phyloP scores from a whole-genome alignment of 2,113 vertebrate species.

The Actinemys pallida region DNA sequence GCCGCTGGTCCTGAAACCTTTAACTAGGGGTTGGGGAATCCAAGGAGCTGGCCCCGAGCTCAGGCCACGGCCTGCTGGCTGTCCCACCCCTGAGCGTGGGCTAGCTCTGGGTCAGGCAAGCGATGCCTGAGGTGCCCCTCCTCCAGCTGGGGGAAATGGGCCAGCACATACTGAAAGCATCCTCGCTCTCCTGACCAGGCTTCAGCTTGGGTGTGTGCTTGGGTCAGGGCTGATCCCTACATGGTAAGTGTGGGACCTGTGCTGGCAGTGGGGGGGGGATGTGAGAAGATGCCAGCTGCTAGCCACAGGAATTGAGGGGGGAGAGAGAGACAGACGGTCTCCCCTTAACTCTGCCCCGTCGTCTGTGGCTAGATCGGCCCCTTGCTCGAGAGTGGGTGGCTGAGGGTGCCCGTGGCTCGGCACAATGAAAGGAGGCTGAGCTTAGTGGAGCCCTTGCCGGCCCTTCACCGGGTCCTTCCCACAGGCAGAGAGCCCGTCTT shows the following conservation, averaged over 20 bases:
- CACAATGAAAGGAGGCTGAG: conserved; percentile 18
- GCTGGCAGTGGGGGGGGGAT: too few species aligned
- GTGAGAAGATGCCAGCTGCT: neutral
- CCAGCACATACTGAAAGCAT: too few species aligned
- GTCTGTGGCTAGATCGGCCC: conserved; percentile 17
- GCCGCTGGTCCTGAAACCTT: neutral
- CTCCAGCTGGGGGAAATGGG: neutral
- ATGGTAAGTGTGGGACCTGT: too few species aligned
- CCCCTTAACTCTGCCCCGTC: conserved; percentile 33
- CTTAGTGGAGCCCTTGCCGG: too few species aligned
- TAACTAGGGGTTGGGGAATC: neutral
- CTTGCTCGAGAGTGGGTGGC: neutral
- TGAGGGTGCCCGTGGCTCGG: too few species aligned
- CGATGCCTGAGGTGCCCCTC: neutral
- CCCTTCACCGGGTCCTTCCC: too few species aligned
- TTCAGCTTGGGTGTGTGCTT: neutral
- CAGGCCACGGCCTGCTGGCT: neutral
- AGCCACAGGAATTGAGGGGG: conserved; percentile 41
- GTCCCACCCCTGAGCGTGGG: neutral
- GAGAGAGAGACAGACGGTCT: conserved; percentile 44
- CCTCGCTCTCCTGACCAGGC: too few species aligned
- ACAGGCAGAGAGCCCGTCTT: neutral
- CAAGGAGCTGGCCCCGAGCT: neutral
- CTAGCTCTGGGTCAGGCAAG: too few species aligned
- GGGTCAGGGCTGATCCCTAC: neutral